These are phyloP conservation scores for Microctonus aethiopoides DNA, from an alignment of 2,888 invertebrate genomes.

Conservation along the genomic window DNA sequence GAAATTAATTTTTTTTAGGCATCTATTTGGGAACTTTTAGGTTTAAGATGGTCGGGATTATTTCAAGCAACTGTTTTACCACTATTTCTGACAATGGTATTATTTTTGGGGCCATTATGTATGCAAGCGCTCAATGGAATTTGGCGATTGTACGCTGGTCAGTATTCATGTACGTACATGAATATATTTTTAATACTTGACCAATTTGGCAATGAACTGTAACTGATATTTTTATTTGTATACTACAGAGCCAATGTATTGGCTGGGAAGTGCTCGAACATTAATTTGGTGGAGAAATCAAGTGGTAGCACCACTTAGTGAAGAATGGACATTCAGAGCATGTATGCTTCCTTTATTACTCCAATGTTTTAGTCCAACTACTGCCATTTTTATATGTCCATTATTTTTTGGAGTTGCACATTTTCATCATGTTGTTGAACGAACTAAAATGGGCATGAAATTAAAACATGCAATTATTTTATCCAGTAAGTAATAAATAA, in stretches of 20 bases:
- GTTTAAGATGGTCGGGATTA: slow-evolving; percentile 80
- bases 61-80: slow-evolving; percentile 80
- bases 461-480: slow-evolving; percentile 77
- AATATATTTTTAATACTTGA: neutral
- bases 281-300: slow-evolving; percentile 89
- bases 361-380: slow-evolving; percentile 81
- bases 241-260: slow-evolving; percentile 75
- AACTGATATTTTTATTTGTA: neutral
- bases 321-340: slow-evolving; percentile 95
- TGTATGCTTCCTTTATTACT: slow-evolving; percentile 93
- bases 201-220: neutral
- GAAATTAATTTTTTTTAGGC: slow-evolving; percentile 65
- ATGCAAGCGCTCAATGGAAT: slow-evolving; percentile 78
- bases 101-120: slow-evolving; percentile 86
- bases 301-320: slow-evolving; percentile 91
- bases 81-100: slow-evolving; percentile 79
- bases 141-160: slow-evolving; percentile 78
- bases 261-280: slow-evolving; percentile 79
- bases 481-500: slow-evolving; percentile 73
- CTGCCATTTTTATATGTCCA: slow-evolving; percentile 86
- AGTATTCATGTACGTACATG: slow-evolving; percentile 43
- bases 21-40: slow-evolving; percentile 78
- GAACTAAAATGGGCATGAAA: slow-evolving; percentile 77
- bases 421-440: slow-evolving; percentile 90
- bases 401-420: slow-evolving; percentile 95